These are phyloP conservation scores for Conopomorpha cramerella DNA, from an alignment of 1,140 invertebrate genomes.

Conservation along the genomic window DNA sequence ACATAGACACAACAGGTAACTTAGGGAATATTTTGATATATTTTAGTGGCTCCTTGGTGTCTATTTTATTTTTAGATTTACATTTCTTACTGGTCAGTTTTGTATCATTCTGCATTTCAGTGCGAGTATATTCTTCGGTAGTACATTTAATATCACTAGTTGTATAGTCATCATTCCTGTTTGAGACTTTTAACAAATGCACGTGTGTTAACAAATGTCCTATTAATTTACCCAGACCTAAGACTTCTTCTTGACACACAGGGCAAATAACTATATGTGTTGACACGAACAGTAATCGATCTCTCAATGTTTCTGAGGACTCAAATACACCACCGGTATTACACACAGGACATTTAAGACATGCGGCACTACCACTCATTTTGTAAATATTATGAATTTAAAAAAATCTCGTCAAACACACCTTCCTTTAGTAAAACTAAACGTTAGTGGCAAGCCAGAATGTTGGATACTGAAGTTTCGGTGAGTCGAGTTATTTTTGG, in stretches of 20 bases:
- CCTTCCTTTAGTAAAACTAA: constrained; percentile 7
- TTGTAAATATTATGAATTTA: no score
- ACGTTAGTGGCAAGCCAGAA: constrained; percentile 10
- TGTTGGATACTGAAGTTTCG: no score
- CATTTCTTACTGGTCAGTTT: no score
- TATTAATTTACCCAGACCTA: constrained; percentile 82
- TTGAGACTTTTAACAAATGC: constrained; percentile 19
- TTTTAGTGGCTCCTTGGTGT: constrained; percentile 30
- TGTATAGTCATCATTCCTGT: constrained; percentile 8
- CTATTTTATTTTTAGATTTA: constrained; percentile 45
- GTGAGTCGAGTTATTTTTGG: no score
- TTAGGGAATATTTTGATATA: constrained; percentile 51
- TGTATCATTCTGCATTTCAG: no score
- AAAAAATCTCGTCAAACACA: no score
- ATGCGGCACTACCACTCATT: constrained; percentile 61
- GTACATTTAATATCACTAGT: constrained; percentile 9
- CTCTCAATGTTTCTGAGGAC: constrained; percentile 69
- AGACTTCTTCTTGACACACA: constrained; percentile 73
- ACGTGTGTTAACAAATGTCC: constrained; percentile 79
- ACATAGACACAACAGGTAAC: constrained; percentile 38
- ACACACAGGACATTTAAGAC: constrained; percentile 76
- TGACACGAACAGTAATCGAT: constrained; percentile 73
- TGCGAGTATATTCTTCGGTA: no score
- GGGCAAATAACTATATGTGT: constrained; percentile 76
- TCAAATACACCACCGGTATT: constrained; percentile 70